phyloP scores from a whole-genome alignment of 2,797 vertebrate species.

The Buphagus erythrorhynchus region DNA sequence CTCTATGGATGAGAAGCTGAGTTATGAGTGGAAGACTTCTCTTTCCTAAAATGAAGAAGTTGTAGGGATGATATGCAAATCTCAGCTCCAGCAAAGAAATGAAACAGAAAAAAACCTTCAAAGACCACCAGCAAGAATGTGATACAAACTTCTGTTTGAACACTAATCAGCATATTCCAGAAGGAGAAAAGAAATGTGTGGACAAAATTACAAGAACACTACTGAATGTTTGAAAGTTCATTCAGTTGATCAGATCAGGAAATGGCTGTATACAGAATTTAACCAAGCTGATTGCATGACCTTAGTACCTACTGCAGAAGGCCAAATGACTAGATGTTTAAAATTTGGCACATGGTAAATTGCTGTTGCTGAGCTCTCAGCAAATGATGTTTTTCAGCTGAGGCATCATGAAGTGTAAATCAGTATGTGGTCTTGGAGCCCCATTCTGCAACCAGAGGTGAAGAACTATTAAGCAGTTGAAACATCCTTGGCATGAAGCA shows the following conservation, averaged over 20 bases:
- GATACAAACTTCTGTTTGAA: not conserved
- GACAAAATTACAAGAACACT: not conserved
- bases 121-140: not conserved
- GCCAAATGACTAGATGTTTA: not conserved
- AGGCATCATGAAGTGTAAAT: not conserved
- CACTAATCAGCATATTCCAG: not conserved
- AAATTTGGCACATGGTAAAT: not conserved
- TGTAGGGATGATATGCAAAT: not conserved
- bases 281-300: not conserved
- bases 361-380: not conserved
- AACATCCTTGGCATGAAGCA: not conserved
- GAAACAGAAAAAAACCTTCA: not conserved
- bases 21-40: not conserved
- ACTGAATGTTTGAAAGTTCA: not conserved
- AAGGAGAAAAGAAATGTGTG: not conserved
- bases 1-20: rapidly evolving
- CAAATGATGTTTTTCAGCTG: not conserved
- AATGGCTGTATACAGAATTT: not conserved
- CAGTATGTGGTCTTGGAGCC: not conserved
- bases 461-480: not conserved
- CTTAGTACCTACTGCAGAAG: not conserved
- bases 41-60: not conserved
- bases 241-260: not conserved
- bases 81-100: not conserved
- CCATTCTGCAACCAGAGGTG: not conserved